A percentile compares a stretch with the other conserved stretches of the same genome.
phyloP scores from a whole-genome alignment of 2,113 vertebrate species.

The Cebus imitator region DNA sequence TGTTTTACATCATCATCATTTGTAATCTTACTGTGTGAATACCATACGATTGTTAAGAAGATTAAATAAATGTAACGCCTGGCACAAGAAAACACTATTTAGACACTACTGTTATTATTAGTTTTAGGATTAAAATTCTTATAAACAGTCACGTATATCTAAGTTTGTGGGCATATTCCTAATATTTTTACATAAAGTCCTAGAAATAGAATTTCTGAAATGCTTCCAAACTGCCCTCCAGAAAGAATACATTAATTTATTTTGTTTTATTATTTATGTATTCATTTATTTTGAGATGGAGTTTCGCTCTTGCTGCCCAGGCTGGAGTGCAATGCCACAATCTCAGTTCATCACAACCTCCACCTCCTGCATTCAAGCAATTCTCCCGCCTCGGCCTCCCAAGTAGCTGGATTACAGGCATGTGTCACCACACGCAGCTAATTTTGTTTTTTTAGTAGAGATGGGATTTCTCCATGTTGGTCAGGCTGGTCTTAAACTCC shows the following conservation, averaged over 20 bases:
- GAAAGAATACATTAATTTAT: neutral
- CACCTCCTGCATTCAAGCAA: no score
- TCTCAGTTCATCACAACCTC: no score
- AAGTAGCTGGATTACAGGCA: no score
- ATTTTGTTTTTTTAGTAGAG: no score
- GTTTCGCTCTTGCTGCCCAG: no score
- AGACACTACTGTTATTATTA: neutral
- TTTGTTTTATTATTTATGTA: no score
- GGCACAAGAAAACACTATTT: neutral
- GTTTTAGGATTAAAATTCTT: neutral
- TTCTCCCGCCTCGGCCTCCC: no score
- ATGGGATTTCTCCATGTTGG: no score
- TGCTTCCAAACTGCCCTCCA: neutral
- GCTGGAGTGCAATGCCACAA: no score
- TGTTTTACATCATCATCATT: neutral
- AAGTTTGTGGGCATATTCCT: neutral
- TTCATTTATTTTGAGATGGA: no score
- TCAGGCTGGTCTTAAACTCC: no score
- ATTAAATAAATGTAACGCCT: conserved; percentile 1
- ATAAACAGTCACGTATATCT: neutral
- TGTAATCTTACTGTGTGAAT: neutral
- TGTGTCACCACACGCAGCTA: no score
- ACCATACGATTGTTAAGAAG: neutral
- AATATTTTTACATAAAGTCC: neutral
- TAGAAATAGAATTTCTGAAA: conserved; percentile 8